Conservation (phyloP, 2,113 vertebrate genomes). For the Lagopus leucura region DNA sequence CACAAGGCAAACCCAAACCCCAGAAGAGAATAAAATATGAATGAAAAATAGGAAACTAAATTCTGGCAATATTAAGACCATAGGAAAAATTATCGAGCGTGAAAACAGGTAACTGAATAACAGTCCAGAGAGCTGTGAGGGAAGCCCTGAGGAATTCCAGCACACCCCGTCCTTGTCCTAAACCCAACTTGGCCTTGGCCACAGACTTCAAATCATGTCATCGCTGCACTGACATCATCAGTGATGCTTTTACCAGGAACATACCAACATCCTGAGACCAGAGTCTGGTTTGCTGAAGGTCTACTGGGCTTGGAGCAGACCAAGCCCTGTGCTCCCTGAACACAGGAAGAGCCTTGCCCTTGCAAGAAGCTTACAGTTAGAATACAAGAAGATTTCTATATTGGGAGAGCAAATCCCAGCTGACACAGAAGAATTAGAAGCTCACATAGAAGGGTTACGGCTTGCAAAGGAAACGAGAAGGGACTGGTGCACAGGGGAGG, state of each 20-base stretch:
- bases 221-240: background rate
- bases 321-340: background rate
- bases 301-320: background rate
- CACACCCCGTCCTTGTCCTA: background rate
- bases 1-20: background rate
- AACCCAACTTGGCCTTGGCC: background rate
- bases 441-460: slow-evolving; percentile 1
- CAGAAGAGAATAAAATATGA: background rate
- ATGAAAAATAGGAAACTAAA: background rate
- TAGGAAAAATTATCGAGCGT: background rate
- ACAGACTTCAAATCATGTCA: background rate
- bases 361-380: slow-evolving; percentile 50
- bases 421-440: slow-evolving; percentile 46
- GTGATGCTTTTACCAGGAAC: background rate
- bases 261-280: background rate
- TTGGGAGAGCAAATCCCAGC: slow-evolving; percentile 54
- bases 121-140: fast-evolving
- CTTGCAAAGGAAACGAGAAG: background rate
- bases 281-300: fast-evolving
- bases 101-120: background rate
- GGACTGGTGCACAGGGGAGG: background rate
- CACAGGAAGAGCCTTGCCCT: slow-evolving; percentile 11
- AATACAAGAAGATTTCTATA: slow-evolving; percentile 51
- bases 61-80: too few species aligned
- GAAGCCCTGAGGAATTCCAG: background rate